A percentile compares a stretch with the other conserved stretches of the same genome.
Conservation (phyloP, 1,140 invertebrate species). For the Trachymyrmex septentrionalis region DNA sequence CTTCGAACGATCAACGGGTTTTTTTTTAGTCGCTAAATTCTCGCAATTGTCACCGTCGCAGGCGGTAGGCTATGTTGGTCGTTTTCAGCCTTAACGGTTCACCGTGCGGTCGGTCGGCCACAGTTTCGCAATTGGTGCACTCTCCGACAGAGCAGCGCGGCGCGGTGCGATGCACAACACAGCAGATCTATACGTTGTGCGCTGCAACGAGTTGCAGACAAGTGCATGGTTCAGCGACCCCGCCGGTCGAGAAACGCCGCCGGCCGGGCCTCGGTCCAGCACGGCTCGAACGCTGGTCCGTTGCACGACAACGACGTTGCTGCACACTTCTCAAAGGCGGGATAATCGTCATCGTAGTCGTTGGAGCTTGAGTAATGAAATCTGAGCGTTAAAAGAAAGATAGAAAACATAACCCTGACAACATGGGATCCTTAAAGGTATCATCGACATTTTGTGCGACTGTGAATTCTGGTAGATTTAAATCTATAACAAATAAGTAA, state of each 20-base stretch:
- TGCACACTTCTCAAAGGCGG: constrained; percentile 20
- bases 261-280: constrained; percentile 41
- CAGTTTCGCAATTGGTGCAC: constrained; percentile 78
- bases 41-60: not conserved
- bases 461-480: too few relatives aligned
- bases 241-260: constrained; percentile 76
- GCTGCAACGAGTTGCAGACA: constrained; percentile 75
- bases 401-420: too few relatives aligned
- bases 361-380: not conserved
- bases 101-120: constrained; percentile 70
- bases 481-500: too few relatives aligned
- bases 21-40: not conserved
- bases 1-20: not conserved
- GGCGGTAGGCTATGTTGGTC: not conserved
- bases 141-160: constrained; percentile 44
- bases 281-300: constrained; percentile 51
- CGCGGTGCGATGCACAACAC: constrained; percentile 76
- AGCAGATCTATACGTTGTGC: constrained; percentile 77
- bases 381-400: not conserved
- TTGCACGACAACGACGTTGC: constrained; percentile 60
- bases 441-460: too few relatives aligned
- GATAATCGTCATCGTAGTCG: not conserved
- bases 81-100: constrained; percentile 80
- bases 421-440: too few relatives aligned
- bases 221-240: constrained; percentile 83